Base-by-base conservation (phyloP, 2,797 vertebrate species). In the Mus spretus region DNA sequence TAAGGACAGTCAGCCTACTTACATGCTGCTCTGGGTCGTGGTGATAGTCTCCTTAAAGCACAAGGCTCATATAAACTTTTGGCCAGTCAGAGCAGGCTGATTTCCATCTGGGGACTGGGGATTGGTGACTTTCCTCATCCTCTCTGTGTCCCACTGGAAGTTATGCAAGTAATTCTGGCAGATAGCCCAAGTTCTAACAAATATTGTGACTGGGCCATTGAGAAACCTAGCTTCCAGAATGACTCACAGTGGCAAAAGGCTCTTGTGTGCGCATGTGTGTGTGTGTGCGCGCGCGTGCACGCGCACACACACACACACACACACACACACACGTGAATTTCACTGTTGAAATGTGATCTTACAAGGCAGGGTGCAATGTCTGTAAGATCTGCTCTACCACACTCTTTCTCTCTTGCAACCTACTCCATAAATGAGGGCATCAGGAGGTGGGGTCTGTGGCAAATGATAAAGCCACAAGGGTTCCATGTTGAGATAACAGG, bases 221-320 rank as follows among this genome's bases (percentile, higher is more conserved):
- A 89, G 83, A 86, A 92, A 79, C 86, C 37, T 67, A 20, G 88
- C 4, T 84, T 89, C 4, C 47, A 61, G 15, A 17, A 63, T 59
- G 65, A 84, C 34, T 84, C 55, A 40, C 2, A 3, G 34, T 31
- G 55, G 55, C 24, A 37, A 40, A 55, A 84, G 22, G 3, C 20
- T 55, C 34, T 37, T 37, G 50, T 47, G 13, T 67, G 40, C 3
- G 24, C 31, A 10, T 37, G 34, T 55, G 31, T 37, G 17, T 34
- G 20, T 28, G 65, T 8, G 37, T 20, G 40, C 55, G 31, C 14
- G 55, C 91, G 86, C 75, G 9, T 11, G 10, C 9, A 47, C 47
- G 1, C 44, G 4, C 44, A 47, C 44, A 47, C 44, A 47, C 44
- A 47, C 44, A 47, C 44, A 47, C 44, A 47, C 44, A 47, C 44